Evolutionary conservation across 2,797 vertebrate species (phyloP), one percentile per base, ranked within the genome.

Genomic region (Microctenopoma lineatum): DNA sequence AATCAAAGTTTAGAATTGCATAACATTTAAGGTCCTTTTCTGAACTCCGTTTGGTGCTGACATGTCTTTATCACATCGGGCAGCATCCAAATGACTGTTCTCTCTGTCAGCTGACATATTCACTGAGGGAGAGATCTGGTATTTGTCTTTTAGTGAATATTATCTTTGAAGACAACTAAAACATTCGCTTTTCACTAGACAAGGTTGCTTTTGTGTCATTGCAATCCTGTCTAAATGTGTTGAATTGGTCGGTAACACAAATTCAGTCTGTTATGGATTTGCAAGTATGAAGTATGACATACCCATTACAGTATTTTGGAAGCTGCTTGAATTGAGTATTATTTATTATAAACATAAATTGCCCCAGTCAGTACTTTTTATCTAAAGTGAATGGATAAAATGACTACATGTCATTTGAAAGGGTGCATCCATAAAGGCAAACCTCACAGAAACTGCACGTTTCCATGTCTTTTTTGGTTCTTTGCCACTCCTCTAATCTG

Each of bases 371-470:
- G 73, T 81, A 72, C 44, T 59, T 70, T 63, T 38, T 38, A 10
- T 21, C 66, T 32, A 79, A 71, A 66, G 77, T 55, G 58, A 45
- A 54, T 47, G 6, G 4, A 75, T 59, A 13, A 74, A 70, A 84
- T 73, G 38, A 41, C 3, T 14, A 41, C 11, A 41, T 21, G 21
- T 21, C 21, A 21, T 21, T 21, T 21, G 21, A 21, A 21, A 21
- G 21, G 21, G 21, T 21, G 21, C 21, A 21, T 21, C 21, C 21
- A 21, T 21, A 21, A 21, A 21, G 21, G 21, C 21, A 21, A 21
- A 21, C 21, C 21, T 21, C 21, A 21, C 21, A 21, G 21, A 21
- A 21, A 21, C 21, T 21, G 21, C 21, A 21, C 21, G 21, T 21
- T 21, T 21, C 21, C 21, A 21, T 21, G 21, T 21, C 21, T 21